Base-by-base conservation (phyloP, 1,140 invertebrate species). In the Bombus ignitus region DNA sequence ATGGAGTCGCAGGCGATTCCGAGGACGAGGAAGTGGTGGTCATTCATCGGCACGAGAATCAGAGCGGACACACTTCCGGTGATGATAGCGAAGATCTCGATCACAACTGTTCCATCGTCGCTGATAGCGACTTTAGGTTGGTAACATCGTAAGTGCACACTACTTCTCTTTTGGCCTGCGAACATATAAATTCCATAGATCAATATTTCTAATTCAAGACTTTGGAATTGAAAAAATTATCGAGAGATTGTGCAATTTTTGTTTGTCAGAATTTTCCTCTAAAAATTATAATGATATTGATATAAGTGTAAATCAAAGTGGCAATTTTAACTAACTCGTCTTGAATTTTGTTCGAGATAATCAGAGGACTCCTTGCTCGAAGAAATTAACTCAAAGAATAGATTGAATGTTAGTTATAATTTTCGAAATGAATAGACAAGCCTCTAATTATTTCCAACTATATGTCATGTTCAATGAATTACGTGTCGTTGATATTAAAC, bases 121-220 rank as follows among this genome's bases (percentile, higher is more conserved):
- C 94, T 59, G 94, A 95, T 68, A 94, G 93, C 81, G 95, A 95
- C 82, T 95, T 95, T 76, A 95, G 94, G 94, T 95, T 83, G 90
- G 85, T 90, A 91, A 87, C 87, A 37, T 90, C 90, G 87, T 90
- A 89, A 92, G 90, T 89, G 89, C 83, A 66, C 12, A 83, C 4
- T 8, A 35, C 25, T 84, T 80, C 18, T 44, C 62, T 35, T 39
- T 62, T 62, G 32, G 53, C 32, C 37, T 71, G 37, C 25, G n/a
- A 57, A 12, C 0, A 72, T 81, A 72, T 73, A 32, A 28, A 65
- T 25, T 79, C 8, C 42, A 15, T 79, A 28, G 25, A 71, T 12
- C 13, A 72, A 47, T 25, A n/a, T 53, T 25, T n/a, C 13, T 53
- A 5, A 18, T 44, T 9, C 8, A 15, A 47, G 13, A 47, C 9